phyloP scores from a whole-genome alignment of 2,797 vertebrate species.

The Macroramphosus scolopax region DNA sequence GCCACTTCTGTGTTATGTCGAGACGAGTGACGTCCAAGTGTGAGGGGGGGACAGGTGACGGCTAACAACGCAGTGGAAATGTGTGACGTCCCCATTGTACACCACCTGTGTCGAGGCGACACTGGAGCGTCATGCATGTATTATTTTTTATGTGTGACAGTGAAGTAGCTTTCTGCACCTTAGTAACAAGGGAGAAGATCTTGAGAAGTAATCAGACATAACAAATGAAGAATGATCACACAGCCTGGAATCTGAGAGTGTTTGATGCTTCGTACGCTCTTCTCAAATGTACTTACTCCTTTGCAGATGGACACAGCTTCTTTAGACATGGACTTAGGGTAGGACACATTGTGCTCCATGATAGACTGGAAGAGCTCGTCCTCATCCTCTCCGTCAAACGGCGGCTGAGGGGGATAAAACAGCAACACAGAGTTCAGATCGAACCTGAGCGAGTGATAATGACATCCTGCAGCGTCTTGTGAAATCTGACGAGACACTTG shows the following conservation, averaged over 20 bases:
- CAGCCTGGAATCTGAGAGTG: no score
- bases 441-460: no score
- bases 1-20: no score
- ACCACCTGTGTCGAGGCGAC: background rate
- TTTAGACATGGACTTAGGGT: conserved; percentile 96
- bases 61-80: conserved; percentile 7
- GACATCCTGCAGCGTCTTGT: background rate
- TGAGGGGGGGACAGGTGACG: conserved; percentile 10
- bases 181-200: no score
- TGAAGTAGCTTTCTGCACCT: no score
- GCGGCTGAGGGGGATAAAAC: conserved; percentile 79
- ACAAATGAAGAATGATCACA: no score
- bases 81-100: background rate
- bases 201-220: no score
- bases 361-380: conserved; percentile 98
- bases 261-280: no score
- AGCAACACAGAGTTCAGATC: background rate
- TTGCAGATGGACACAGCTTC: conserved; percentile 99
- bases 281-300: conserved; percentile 81
- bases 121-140: no score
- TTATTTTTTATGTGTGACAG: no score
- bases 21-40: no score
- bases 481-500: background rate
- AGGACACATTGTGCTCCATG: conserved; percentile 99
- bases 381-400: conserved; percentile 96